Base-by-base conservation (phyloP, 2,797 vertebrate species). In the Onychomys arenicola region DNA sequence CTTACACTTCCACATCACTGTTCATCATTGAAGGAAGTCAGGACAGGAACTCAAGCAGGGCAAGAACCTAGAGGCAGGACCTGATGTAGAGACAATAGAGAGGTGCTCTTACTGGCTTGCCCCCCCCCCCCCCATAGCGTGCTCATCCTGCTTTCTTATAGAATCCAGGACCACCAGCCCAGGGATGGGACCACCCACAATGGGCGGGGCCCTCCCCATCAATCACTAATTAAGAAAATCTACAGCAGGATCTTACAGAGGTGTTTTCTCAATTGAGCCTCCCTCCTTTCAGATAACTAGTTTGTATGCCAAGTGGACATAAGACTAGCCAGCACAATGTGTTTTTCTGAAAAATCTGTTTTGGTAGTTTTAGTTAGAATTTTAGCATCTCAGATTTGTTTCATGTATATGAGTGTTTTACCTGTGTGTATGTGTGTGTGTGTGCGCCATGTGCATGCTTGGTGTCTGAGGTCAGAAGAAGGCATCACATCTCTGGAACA, bases 281-380 rank as follows among this genome's bases (percentile, higher is more conserved):
- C 34, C 17, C 67, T 71, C 29, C 29, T 34, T 71, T 71, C 67
- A 37, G 34, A 71, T 37, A 21, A 37, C 34, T 71, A n/a, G 67
- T 37, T 71, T 19, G 34, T 71, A 34, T 71, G 67, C 21, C 67
- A 71, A 71, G 67, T 37, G n/a, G 34, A 71, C 67, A 37, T n/a
- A 69, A 69, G 67, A n/a, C 67, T 37, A 71, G 67, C 34, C 67
- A 34, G 87, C 88, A 82, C 90, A 91, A 71, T 81, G 52, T 91
- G 40, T 90, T 92, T 73, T 90, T 59, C 93, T 82, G 37, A 75
- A 95, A 96, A 96, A 43, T 93, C 49, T 34, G 76, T 92, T 86
- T 52, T 27, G 49, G 23, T 90, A 73, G 52, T 29, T 93, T 90
- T 94, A 86, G 67, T 95, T 97, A 95, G 46, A 97, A 43, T 29